Conservation (phyloP, 2,888 invertebrate genomes). For the Ormyrus pomaceus region DNA sequence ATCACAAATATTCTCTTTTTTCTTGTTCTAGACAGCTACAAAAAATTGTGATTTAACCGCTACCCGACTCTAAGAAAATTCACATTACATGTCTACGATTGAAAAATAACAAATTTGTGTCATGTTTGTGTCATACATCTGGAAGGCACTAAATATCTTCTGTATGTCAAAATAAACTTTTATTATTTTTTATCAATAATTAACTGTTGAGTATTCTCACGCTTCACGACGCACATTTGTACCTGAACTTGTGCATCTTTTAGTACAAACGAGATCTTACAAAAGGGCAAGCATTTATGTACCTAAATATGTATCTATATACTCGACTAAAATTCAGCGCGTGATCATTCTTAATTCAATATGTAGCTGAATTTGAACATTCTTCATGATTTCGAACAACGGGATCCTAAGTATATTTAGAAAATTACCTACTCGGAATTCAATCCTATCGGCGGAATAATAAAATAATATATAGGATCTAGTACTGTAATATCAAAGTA, state of each 20-base stretch:
- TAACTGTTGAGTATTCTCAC: conserved; percentile 46
- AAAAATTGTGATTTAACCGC: conserved; percentile 19
- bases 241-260: not conserved
- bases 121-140: conserved; percentile 23
- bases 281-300: conserved; percentile 28
- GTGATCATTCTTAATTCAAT: too few relatives aligned
- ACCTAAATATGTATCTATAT: conserved; percentile 25
- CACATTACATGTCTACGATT: conserved; percentile 22
- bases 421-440: too few relatives aligned
- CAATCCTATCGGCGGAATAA: too few relatives aligned
- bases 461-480: too few relatives aligned
- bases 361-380: not conserved
- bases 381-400: not conserved
- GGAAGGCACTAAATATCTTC: conserved; percentile 53
- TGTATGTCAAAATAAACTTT: conserved; percentile 45
- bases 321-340: too few relatives aligned
- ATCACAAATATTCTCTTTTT: conserved; percentile 13
- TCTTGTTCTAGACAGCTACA: conserved; percentile 21
- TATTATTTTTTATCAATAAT: conserved; percentile 11
- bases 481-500: too few relatives aligned
- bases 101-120: conserved; percentile 24
- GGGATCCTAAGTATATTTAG: not conserved
- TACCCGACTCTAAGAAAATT: conserved; percentile 30
- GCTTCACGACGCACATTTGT: conserved; percentile 21
- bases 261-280: conserved; percentile 42